Evolutionary conservation across 2,113 vertebrate species (phyloP), one percentile per base, ranked within the genome.

Genomic region (Pangasianodon hypophthalmus): DNA sequence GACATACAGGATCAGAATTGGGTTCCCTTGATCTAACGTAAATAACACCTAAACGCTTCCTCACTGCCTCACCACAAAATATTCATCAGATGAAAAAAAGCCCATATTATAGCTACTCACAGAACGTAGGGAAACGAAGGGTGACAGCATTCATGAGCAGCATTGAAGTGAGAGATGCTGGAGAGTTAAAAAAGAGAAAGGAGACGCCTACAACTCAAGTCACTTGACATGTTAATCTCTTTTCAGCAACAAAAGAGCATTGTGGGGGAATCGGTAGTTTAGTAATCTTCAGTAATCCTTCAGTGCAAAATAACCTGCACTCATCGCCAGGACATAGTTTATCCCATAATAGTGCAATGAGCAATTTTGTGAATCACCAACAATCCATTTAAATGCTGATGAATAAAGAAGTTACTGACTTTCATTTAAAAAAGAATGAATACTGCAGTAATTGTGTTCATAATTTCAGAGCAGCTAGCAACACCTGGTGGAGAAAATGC

Each of bases 141-240:
- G 50, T 67, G 87, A 87, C 24, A 87, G 90, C n/a, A 84, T 89
- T 89, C 32, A 46, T 64, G 80, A 88, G 90, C 90, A 94, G 87
- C 89, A 93, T 60, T 90, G 87, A 60, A 86, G 85, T 90, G 89
- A 92, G 85, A 82, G 90, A 86, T 69, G 64, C 79, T 88, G 88
- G 86, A 93, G 83, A 83, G 85, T 92, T 89, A 88, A 88, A 92
- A 92, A 92, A 90, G 75, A 62, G 87, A 88, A 91, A 90, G 77
- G 85, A 87, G 91, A 93, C 93, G 92, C 90, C 91, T 93, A 92
- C 93, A 93, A 92, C 93, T 95, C 95, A 92, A 95, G 96, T 96
- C 96, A 96, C 95, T 95, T 96, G 96, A 96, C 93, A 92, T 93
- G 90, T 91, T 96, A 96, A 96, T 96, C 96, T 95, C 92, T 94